Conservation (phyloP, 2,888 invertebrate species). For the Adelphocoris suturalis region DNA sequence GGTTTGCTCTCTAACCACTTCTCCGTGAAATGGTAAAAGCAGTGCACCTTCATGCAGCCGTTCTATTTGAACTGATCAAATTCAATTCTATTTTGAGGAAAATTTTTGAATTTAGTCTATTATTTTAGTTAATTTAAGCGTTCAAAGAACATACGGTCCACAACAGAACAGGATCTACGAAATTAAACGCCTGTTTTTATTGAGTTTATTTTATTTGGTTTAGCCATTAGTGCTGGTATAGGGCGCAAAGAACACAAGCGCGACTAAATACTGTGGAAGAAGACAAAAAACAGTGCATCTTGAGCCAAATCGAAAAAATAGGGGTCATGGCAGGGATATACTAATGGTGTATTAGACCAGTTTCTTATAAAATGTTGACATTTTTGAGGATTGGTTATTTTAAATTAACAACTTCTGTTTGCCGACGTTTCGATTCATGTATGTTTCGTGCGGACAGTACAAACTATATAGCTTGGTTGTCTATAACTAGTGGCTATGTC, state of each 20-base stretch:
- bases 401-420: too few relatives aligned
- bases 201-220: neutral
- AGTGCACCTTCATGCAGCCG: constrained; percentile 72
- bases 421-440: too few relatives aligned
- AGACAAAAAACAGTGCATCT: neutral
- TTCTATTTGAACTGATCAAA: neutral
- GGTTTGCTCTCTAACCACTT: constrained; percentile 63
- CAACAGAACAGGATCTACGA: neutral
- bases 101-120: too few relatives aligned
- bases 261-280: neutral
- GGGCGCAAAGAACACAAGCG: constrained; percentile 12
- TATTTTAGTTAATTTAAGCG: neutral
- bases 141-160: neutral
- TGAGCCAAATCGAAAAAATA: neutral
- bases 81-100: too few relatives aligned
- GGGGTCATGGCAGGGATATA: too few relatives aligned
- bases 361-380: too few relatives aligned
- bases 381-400: too few relatives aligned
- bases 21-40: constrained; percentile 65
- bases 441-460: too few relatives aligned
- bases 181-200: neutral
- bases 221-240: neutral
- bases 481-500: too few relatives aligned
- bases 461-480: too few relatives aligned
- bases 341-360: too few relatives aligned